Evolutionary conservation across 2,113 vertebrate genomes (phyloP), one percentile per base, ranked within the genome.

Genomic region (Pachyramphus minor): DNA sequence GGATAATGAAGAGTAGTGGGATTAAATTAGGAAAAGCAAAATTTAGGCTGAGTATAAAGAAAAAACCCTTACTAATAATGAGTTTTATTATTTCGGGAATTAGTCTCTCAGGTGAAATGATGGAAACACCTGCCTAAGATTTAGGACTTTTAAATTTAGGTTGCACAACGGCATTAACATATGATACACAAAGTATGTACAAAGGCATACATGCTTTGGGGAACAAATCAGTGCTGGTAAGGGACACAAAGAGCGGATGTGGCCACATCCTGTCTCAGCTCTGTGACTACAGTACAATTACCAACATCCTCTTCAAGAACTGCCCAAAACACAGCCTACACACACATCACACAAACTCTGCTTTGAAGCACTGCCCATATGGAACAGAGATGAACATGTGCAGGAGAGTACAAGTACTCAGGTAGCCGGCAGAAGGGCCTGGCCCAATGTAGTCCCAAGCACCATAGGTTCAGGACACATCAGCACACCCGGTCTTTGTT

Each of bases 21-120:
- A 97, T 96, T 95, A 96, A 97, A 97, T 97, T 95, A 96, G 80
- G 87, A 92, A 96, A 96, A 94, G 74, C 50, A 96, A 96, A 97
- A 96, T 97, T 95, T 95, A 96, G 95, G 84, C 82, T 92, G 80
- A 91, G 30, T 76, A 95, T 84, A 94, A 90, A 91, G 74, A 67
- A 95, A 90, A 73, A 56, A 28, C 28, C 2, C 41, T 84, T 52
- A 59, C 73, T 89, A 89, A 87, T 97, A 97, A 97, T 97, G 90
- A 96, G 96, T 88, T 97, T 79, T 91, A 96, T 95, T 92, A 91
- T 84, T 96, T 74, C 0, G 93, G 91, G 95, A 97, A 95, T 93
- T 95, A 78, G 68, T 74, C 87, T 97, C 93, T 96, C 86, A 67
- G 84, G 96, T 93, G 64, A 94, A 92, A 78, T 91, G 90, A 95